These are phyloP conservation scores for Leucophora obtusa DNA, from an alignment of 2,888 invertebrate genomes.

Conservation along the genomic window DNA sequence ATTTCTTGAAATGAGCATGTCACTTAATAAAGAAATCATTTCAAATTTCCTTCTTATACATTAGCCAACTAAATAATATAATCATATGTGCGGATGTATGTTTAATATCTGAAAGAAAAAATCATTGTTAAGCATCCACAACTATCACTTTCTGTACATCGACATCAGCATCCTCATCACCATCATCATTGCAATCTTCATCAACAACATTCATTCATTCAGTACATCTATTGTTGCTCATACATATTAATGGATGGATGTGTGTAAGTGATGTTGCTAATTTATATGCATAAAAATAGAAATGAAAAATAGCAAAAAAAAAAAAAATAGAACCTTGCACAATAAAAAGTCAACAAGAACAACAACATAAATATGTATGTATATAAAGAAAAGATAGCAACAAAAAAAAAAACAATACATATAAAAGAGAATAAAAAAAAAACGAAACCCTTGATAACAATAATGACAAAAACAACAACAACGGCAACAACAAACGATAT, in stretches of 20 bases:
- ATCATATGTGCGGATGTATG: not conserved
- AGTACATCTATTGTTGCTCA: not conserved
- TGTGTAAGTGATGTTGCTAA: constrained; percentile 12
- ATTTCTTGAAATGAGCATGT: not conserved
- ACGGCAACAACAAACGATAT: constrained; percentile 27
- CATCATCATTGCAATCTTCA: not conserved
- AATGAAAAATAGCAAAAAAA: not conserved
- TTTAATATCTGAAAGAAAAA: not conserved
- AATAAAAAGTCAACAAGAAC: not conserved
- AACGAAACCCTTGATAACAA: constrained; percentile 36
- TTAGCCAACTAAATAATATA: not conserved
- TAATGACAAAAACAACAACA: constrained; percentile 31
- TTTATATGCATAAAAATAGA: constrained; percentile 27
- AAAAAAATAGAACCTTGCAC: not conserved
- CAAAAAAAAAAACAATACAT: constrained; percentile 12
- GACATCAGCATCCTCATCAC: not conserved
- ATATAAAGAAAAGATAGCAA: constrained; percentile 1
- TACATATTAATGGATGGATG: not conserved
- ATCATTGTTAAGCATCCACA: not conserved
- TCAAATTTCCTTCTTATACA: not conserved
- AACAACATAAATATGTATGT: not conserved
- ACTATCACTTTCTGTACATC: not conserved
- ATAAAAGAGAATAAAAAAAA: constrained; percentile 13
- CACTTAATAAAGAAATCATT: not conserved
- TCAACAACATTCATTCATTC: not conserved